Percentiles rank a stretch among this genome's conserved stretches.
Conservation (phyloP, 2,888 invertebrate species). For the Carpatolechia fugitivella region DNA sequence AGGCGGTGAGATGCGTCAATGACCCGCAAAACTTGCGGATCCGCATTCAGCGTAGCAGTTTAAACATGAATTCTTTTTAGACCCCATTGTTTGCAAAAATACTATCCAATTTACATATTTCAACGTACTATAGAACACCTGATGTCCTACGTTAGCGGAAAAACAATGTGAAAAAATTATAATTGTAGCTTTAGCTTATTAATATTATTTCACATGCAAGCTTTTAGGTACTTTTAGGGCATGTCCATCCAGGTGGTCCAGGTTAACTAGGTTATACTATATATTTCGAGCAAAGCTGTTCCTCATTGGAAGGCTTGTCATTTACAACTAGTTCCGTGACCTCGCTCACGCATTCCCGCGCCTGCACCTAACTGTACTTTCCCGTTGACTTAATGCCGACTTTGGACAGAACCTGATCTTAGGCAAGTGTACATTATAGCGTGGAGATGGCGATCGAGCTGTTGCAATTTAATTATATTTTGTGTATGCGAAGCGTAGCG, state of each 20-base stretch:
- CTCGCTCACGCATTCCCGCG: slow-evolving; percentile 80
- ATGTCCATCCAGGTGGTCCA: no score
- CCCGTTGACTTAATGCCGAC: slow-evolving; percentile 77
- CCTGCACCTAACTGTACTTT: slow-evolving; percentile 79
- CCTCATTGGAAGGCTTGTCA: slow-evolving; percentile 72
- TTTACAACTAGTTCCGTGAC: slow-evolving; percentile 79
- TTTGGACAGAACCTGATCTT: slow-evolving; percentile 77
- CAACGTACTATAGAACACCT: no score
- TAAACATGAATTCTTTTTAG: slow-evolving; percentile 29
- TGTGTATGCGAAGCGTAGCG: slow-evolving; percentile 62
- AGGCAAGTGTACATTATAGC: slow-evolving; percentile 72
- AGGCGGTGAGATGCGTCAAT: slow-evolving; percentile 74
- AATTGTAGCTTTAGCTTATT: no score
- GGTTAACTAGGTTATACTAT: slow-evolving; percentile 42
- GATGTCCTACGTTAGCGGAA: background rate
- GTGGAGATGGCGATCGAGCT: slow-evolving; percentile 62
- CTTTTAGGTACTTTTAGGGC: slow-evolving; percentile 29
- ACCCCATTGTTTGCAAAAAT: slow-evolving; percentile 41
- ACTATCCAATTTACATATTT: slow-evolving; percentile 26
- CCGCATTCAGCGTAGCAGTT: slow-evolving; percentile 59
- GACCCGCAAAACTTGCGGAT: slow-evolving; percentile 75
- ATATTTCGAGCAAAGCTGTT: slow-evolving; percentile 60
- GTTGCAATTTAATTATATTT: slow-evolving; percentile 78
- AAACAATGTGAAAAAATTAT: no score
- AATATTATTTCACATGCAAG: no score